Evolutionary conservation across 2,888 invertebrate genomes (phyloP).

Genomic region (Ichneumoninae sp.): DNA sequence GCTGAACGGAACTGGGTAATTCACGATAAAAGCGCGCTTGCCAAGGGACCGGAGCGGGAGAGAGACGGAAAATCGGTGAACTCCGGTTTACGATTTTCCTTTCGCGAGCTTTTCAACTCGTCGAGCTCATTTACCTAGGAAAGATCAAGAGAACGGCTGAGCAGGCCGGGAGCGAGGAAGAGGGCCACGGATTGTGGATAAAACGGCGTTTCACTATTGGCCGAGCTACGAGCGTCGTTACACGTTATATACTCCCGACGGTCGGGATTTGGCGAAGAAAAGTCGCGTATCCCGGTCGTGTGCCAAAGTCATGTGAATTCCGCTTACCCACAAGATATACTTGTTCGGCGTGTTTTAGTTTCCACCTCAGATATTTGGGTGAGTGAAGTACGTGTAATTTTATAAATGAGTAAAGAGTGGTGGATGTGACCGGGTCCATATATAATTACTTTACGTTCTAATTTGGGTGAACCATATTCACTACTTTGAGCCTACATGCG

Average conservation of each 20-base stretch:
- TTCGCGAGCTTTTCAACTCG: slow-evolving; percentile 27
- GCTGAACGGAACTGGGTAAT: slow-evolving; percentile 37
- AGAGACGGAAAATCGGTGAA: slow-evolving; percentile 14
- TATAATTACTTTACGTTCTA: too few relatives aligned
- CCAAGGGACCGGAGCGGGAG: background rate
- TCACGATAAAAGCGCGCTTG: slow-evolving; percentile 50
- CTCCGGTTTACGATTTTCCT: slow-evolving; percentile 29
- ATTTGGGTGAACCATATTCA: too few relatives aligned
- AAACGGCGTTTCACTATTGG: slow-evolving; percentile 21
- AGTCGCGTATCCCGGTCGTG: background rate
- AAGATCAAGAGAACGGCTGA: slow-evolving; percentile 44
- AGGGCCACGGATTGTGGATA: slow-evolving; percentile 32
- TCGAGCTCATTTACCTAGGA: slow-evolving; percentile 48
- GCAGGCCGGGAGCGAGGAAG: slow-evolving; percentile 8
- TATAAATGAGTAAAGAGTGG: background rate
- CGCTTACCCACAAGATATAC: background rate
- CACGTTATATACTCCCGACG: background rate
- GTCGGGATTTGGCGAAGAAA: slow-evolving; percentile 5
- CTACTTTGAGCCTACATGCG: too few relatives aligned
- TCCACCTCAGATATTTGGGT: background rate
- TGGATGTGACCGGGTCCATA: too few relatives aligned
- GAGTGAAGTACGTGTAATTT: background rate
- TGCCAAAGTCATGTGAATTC: background rate
- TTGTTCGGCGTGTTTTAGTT: background rate
- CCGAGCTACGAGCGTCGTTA: slow-evolving; percentile 5